Percentiles rank a stretch among this genome's conserved stretches.
phyloP scores from a whole-genome alignment of 2,888 invertebrate genomes.

The Ferdinandea cuprea region DNA sequence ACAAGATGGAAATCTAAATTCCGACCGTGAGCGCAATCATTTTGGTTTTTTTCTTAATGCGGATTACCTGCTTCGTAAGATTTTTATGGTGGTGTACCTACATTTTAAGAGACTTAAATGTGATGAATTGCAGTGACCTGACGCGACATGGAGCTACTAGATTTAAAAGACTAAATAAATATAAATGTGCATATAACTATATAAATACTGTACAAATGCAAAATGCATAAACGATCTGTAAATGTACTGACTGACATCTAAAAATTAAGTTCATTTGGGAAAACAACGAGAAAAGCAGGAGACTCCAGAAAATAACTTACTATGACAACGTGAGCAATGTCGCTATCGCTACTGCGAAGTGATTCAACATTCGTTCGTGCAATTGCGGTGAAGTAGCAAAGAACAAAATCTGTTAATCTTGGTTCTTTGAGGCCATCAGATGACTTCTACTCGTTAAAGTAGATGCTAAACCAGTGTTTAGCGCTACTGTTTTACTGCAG shows the following conservation, averaged over 20 bases:
- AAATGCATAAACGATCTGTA: constrained; percentile 48
- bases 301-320: constrained; percentile 35
- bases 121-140: constrained; percentile 73
- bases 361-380: constrained; percentile 56
- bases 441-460: constrained; percentile 57
- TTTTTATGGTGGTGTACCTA: constrained; percentile 66
- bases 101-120: constrained; percentile 72
- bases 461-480: constrained; percentile 62
- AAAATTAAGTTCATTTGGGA: constrained; percentile 20
- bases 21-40: constrained; percentile 72
- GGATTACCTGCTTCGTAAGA: constrained; percentile 50
- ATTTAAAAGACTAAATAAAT: constrained; percentile 28
- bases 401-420: constrained; percentile 69
- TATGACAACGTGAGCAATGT: constrained; percentile 56
- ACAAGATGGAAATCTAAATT: constrained; percentile 77
- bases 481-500: constrained; percentile 64
- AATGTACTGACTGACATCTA: constrained; percentile 48
- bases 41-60: constrained; percentile 45
- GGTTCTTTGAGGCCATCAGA: constrained; percentile 69
- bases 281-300: constrained; percentile 48
- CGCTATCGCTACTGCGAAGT: constrained; percentile 37
- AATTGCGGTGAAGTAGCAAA: constrained; percentile 65
- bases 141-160: constrained; percentile 61
- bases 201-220: constrained; percentile 11
- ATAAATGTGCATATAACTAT: not conserved